These are phyloP conservation scores for Sicus ferrugineus DNA, from an alignment of 2,888 invertebrate species.

Conservation along the genomic window DNA sequence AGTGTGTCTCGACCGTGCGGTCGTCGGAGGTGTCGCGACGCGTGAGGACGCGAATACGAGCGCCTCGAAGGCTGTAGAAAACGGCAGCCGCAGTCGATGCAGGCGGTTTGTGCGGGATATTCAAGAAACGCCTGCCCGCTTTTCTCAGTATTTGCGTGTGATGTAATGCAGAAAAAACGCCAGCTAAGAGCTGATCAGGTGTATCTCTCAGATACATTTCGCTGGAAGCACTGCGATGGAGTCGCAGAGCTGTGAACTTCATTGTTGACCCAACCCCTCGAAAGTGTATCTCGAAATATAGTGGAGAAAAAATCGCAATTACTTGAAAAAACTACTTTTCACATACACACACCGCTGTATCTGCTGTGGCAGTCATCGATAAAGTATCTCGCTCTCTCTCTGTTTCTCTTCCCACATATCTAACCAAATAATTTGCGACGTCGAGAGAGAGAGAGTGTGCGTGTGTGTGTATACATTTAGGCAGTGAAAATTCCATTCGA, in stretches of 20 bases:
- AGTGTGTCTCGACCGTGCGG: no score
- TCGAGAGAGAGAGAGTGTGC: not conserved
- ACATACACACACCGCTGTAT: conserved; percentile 16
- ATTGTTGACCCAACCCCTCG: not conserved
- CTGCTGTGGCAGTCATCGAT: not conserved
- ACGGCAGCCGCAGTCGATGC: not conserved
- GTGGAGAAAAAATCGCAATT: not conserved
- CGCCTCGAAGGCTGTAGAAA: not conserved
- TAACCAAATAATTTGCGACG: not conserved
- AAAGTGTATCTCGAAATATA: not conserved
- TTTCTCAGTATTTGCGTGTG: not conserved
- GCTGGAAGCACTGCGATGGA: not conserved
- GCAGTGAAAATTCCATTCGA: conserved; percentile 14
- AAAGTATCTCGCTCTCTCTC: not conserved
- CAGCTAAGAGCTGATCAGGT: not conserved
- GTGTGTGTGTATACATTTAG: conserved; percentile 5
- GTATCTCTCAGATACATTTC: not conserved
- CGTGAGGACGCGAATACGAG: not conserved
- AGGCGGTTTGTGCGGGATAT: not conserved
- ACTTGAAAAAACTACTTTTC: not conserved
- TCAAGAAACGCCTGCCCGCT: not conserved
- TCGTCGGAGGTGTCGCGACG: not conserved
- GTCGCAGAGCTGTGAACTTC: not conserved
- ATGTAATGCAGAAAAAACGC: not conserved
- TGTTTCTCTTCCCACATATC: not conserved